Evolutionary conservation across 1,140 invertebrate species (phyloP).

Genomic region (Zophobas morio): DNA sequence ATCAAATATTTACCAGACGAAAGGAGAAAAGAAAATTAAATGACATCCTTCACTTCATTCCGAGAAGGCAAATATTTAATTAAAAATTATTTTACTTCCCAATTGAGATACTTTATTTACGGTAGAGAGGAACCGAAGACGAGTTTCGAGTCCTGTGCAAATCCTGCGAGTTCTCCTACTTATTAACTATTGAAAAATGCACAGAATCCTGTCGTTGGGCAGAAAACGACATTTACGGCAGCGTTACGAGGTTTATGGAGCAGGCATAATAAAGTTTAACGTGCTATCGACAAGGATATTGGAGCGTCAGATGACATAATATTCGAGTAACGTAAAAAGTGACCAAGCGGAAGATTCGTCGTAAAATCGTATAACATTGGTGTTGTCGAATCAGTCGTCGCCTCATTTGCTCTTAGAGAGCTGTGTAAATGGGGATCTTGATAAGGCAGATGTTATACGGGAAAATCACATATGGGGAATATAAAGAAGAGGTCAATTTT

Average conservation of each 20-base stretch:
- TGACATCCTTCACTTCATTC: conserved; percentile 40
- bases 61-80: conserved; percentile 36
- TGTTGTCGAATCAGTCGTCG: conserved; percentile 9
- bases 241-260: conserved; percentile 13
- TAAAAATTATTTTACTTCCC: conserved; percentile 41
- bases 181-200: conserved; percentile 31
- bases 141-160: conserved; percentile 28
- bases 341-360: conserved; percentile 35
- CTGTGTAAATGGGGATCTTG: neutral
- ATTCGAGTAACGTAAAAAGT: conserved; percentile 32
- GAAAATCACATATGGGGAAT: neutral
- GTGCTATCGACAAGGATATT: conserved; percentile 34
- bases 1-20: conserved; percentile 39
- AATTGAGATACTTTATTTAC: conserved; percentile 38
- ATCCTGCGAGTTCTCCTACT: conserved; percentile 22
- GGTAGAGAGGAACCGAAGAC: conserved; percentile 14
- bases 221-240: conserved; percentile 32
- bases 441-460: neutral
- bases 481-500: neutral
- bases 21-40: conserved; percentile 42
- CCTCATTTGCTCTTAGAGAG: conserved; percentile 15
- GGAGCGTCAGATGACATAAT: conserved; percentile 36
- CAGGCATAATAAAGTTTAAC: conserved; percentile 25
- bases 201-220: conserved; percentile 4
- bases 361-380: conserved; percentile 12